Evolutionary conservation across 1,140 invertebrate species (phyloP).

Genomic region (Aphis gossypii): DNA sequence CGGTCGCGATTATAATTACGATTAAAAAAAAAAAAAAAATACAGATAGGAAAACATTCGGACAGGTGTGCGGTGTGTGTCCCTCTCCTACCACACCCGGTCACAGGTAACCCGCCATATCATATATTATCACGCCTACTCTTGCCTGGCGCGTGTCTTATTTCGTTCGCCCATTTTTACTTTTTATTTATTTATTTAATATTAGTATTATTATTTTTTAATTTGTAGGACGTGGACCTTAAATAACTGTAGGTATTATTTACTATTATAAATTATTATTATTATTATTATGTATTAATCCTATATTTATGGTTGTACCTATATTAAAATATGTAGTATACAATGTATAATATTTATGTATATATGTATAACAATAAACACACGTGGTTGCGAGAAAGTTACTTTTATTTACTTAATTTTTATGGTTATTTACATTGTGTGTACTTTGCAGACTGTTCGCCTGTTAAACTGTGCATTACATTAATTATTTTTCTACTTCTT

Average conservation of each 20-base stretch:
- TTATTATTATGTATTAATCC: no score
- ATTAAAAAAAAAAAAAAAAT: constrained; percentile 5
- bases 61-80: constrained; percentile 31
- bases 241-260: not conserved
- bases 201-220: not conserved
- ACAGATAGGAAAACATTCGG: constrained; percentile 43
- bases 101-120: constrained; percentile 41
- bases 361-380: no score
- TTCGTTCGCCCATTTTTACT: constrained; percentile 47
- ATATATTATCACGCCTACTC: constrained; percentile 44
- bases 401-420: no score
- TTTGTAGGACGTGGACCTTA: not conserved
- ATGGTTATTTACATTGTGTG: no score
- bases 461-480: no score
- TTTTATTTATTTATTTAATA: not conserved
- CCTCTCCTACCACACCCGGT: not conserved
- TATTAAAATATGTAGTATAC: no score
- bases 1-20: constrained; percentile 45
- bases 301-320: no score
- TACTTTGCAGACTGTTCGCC: no score
- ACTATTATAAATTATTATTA: no score
- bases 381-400: no score
- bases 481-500: no score
- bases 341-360: no score
- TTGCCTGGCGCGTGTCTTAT: constrained; percentile 22